Evolutionary conservation across 2,888 invertebrate species (phyloP), one percentile per base, ranked within the genome.

Genomic region (Tubulanus polymorphus): DNA sequence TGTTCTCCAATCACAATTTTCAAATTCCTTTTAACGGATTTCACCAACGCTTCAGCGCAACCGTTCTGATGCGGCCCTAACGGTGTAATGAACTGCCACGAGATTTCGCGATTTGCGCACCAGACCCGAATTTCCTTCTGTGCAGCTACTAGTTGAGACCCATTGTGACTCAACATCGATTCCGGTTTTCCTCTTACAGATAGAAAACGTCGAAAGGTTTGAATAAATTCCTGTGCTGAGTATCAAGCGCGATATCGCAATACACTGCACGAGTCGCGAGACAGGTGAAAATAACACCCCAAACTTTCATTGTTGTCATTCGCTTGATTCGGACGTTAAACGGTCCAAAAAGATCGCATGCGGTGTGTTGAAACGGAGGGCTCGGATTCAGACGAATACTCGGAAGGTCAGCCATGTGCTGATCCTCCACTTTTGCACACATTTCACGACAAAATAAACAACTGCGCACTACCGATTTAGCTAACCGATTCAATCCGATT

Each of bases 231-330:
- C 26, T 50, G 25, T 18, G 58, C 52, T 8, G 51, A 54, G 18
- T 55, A 18, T 12, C 28, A 37, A 48, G 41, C 1, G 49, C 55
- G 25, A 57, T 51, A 30, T 57, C 55, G 20, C 54, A 30, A 48
- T 55, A 55, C 3, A 57, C 28, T 0, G 55, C 57, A 27, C 48
- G 37, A 6, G 23, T 41, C 1, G 37, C 32, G 15, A 45, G 48
- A 47, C 57, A 57, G 2, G 55, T 55, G 37, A 55, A 57, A 5
- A 55, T 23, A 2, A 49, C 56, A 15, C 56, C 56, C 56, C 56
- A 56, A 27, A 53, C 56, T 15, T 53, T 56, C n/a, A 37, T 48
- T 10, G 27, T 28, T 35, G 48, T 50, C 18, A 53, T 53, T 30
- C 46, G 2, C 2, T 32, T 46, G 32, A 41, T 26, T 28, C 30